phyloP scores from a whole-genome alignment of 2,888 invertebrate species.

The Endomychus coccineus region DNA sequence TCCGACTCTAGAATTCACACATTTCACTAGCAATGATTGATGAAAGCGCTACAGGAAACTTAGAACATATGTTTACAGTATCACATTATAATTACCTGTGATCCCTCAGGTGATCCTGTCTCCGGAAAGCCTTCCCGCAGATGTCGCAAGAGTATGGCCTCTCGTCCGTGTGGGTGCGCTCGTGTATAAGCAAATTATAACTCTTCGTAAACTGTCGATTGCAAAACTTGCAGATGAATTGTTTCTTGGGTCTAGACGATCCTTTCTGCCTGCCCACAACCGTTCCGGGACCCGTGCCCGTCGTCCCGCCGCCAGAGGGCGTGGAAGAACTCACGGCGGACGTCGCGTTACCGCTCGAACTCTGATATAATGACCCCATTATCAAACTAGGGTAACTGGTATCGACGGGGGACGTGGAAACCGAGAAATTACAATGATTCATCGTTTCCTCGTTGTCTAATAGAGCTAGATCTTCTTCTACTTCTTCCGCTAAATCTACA shows the following conservation, averaged over 20 bases:
- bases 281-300: constrained; percentile 45
- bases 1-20: too few relatives aligned
- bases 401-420: constrained; percentile 54
- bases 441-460: constrained; percentile 62
- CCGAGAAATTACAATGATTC: constrained; percentile 52
- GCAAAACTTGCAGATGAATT: constrained; percentile 70
- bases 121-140: constrained; percentile 87
- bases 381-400: constrained; percentile 63
- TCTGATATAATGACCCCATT: constrained; percentile 60
- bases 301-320: constrained; percentile 35
- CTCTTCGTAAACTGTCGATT: constrained; percentile 93
- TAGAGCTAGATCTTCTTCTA: constrained; percentile 66
- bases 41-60: too few relatives aligned
- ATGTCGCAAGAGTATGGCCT: constrained; percentile 91
- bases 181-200: constrained; percentile 93
- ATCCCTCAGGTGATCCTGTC: constrained; percentile 86
- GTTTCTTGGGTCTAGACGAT: constrained; percentile 59
- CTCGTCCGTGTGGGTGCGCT: constrained; percentile 92
- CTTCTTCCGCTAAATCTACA: constrained; percentile 62
- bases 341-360: constrained; percentile 45
- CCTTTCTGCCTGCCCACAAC: constrained; percentile 33
- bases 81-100: constrained; percentile 55
- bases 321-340: constrained; percentile 16
- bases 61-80: too few relatives aligned
- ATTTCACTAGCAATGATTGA: too few relatives aligned